A percentile compares a stretch with the other conserved stretches of the same genome.
Conservation (phyloP, 2,797 vertebrate species). For the Remorina albescens region DNA sequence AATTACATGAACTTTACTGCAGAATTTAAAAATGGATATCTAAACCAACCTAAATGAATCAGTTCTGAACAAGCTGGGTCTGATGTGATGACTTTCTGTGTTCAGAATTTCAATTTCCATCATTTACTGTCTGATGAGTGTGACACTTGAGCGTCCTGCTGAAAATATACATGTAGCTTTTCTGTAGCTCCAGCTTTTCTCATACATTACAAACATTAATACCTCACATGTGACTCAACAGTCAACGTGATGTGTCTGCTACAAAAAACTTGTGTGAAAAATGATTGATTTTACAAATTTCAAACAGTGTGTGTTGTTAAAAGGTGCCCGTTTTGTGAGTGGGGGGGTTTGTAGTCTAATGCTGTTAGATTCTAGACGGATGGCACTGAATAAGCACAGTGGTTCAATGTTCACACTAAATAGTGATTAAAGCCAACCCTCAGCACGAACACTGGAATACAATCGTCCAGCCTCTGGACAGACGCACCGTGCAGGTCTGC, state of each 20-base stretch:
- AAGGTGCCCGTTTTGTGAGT: slow-evolving; percentile 47
- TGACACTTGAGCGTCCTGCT: slow-evolving; percentile 1
- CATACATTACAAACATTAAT: slow-evolving; percentile 23
- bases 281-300: slow-evolving; percentile 19
- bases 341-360: slow-evolving; percentile 19
- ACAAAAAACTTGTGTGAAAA: slow-evolving; percentile 21
- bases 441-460: not conserved
- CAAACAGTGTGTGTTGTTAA: slow-evolving; percentile 36
- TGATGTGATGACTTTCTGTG: not conserved
- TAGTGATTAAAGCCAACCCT: not conserved
- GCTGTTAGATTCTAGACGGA: slow-evolving; percentile 23
- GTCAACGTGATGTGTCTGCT: slow-evolving; percentile 18
- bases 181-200: slow-evolving; percentile 21
- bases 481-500: not conserved
- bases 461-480: slow-evolving; percentile 17
- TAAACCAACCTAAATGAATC: too few species aligned
- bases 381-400: slow-evolving; percentile 12
- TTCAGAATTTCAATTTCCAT: too few species aligned
- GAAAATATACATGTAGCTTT: slow-evolving; percentile 17
- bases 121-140: not conserved
- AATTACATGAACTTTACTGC: not conserved
- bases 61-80: too few species aligned
- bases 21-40: not conserved
- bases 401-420: slow-evolving; percentile 12
- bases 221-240: slow-evolving; percentile 23